These are phyloP conservation scores for Gallinago stenura DNA, from an alignment of 2,797 vertebrate species.

Conservation along the genomic window DNA sequence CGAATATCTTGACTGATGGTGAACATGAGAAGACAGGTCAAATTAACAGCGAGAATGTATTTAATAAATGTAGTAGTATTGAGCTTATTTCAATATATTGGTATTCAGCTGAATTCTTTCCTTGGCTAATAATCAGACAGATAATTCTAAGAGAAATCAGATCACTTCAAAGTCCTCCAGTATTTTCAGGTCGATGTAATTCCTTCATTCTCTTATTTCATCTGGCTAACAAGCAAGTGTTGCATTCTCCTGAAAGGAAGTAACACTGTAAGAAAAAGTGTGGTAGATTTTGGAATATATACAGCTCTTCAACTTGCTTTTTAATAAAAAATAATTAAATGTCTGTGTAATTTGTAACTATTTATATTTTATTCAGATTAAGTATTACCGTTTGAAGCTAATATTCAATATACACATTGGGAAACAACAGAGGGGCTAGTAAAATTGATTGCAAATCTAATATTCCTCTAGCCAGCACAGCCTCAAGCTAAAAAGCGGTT, in stretches of 20 bases:
- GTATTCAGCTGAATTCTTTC: background rate
- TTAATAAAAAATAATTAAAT: background rate
- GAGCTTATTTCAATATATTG: background rate
- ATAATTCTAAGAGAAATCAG: background rate
- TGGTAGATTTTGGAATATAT: background rate
- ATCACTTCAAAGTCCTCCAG: background rate
- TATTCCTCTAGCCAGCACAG: background rate
- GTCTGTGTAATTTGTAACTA: background rate
- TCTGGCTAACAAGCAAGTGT: background rate
- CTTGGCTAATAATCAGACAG: background rate
- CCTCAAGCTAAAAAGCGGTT: background rate
- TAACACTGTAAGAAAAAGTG: background rate
- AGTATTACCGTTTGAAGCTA: background rate
- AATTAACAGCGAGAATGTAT: background rate
- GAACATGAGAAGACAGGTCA: background rate
- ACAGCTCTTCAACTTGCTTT: background rate
- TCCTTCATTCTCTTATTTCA: background rate
- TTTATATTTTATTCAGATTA: background rate
- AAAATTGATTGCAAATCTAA: background rate
- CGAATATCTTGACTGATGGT: background rate
- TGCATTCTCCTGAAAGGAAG: background rate
- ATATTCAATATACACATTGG: background rate
- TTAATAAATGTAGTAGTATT: background rate
- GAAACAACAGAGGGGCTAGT: background rate
- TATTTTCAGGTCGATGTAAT: background rate